Evolutionary conservation across 2,797 vertebrate genomes (phyloP).

Genomic region (Tenualosa ilisha): DNA sequence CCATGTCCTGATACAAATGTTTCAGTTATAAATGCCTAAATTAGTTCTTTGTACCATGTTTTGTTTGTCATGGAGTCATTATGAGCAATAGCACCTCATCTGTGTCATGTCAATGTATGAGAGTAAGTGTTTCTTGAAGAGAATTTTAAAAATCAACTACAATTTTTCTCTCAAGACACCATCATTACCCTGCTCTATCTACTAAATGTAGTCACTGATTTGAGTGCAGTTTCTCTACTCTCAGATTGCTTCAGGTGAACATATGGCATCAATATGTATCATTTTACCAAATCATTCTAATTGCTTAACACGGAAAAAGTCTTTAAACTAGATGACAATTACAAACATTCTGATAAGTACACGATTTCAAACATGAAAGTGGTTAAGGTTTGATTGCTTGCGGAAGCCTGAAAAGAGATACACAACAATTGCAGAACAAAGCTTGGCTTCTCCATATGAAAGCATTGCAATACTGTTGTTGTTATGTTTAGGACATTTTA

Average conservation of each 20-base stretch:
- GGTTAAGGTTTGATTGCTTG: slow-evolving; percentile 36
- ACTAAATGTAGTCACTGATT: background rate
- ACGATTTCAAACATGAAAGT: slow-evolving; percentile 43
- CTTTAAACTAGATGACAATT: slow-evolving; percentile 48
- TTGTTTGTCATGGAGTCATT: too few species aligned
- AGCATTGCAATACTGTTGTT: background rate
- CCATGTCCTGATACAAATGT: too few species aligned
- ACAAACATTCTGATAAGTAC: slow-evolving; percentile 52
- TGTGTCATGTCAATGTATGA: too few species aligned
- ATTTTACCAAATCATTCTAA: slow-evolving; percentile 51
- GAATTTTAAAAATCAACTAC: too few species aligned
- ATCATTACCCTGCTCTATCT: background rate
- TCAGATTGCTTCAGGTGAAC: slow-evolving; percentile 44
- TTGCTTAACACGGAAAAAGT: slow-evolving; percentile 37
- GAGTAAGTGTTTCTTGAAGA: too few species aligned
- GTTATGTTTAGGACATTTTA: background rate
- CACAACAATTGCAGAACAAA: background rate
- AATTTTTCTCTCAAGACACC: background rate
- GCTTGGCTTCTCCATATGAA: background rate
- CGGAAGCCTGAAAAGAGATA: slow-evolving; percentile 34
- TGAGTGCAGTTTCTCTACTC: background rate
- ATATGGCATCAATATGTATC: slow-evolving; percentile 58
- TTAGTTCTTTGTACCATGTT: too few species aligned
- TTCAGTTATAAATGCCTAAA: too few species aligned
- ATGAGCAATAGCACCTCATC: too few species aligned